Evolutionary conservation across 1,140 invertebrate genomes (phyloP).

Genomic region (Aphelenchoides besseyi): DNA sequence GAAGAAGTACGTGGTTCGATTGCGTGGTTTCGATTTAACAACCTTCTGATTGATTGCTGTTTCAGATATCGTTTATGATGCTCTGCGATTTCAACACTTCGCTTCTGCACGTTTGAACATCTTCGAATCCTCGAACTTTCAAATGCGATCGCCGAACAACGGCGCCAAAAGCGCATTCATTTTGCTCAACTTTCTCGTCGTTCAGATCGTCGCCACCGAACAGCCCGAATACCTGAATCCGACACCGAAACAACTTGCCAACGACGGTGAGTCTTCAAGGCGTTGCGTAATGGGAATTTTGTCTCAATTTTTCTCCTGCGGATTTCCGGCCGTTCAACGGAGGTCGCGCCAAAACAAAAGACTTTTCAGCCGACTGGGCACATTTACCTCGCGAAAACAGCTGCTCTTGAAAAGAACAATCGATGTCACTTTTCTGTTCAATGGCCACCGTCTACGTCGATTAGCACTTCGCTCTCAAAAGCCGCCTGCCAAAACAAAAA

Average conservation of each 20-base stretch:
- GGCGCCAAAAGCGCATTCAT: too few relatives aligned
- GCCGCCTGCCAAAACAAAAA: not conserved
- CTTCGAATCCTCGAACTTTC: too few relatives aligned
- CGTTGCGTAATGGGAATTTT: not conserved
- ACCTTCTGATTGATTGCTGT: too few relatives aligned
- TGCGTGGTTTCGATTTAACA: too few relatives aligned
- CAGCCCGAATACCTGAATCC: slow-evolving; percentile 36
- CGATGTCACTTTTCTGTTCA: not conserved
- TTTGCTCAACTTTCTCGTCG: not conserved
- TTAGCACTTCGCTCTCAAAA: not conserved
- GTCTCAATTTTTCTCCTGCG: not conserved
- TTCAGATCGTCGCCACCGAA: slow-evolving; percentile 7
- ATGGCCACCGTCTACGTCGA: not conserved
- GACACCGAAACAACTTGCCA: slow-evolving; percentile 32
- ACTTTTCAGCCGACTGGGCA: not conserved
- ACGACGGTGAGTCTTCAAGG: slow-evolving; percentile 30
- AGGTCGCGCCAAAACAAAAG: too few relatives aligned
- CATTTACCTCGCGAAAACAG: slow-evolving; percentile 17
- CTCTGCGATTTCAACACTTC: too few relatives aligned
- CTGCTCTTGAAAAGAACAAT: not conserved
- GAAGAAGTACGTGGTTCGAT: too few relatives aligned
- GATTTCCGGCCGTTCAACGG: too few relatives aligned
- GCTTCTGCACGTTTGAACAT: not conserved
- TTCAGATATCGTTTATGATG: too few relatives aligned
- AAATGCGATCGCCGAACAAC: too few relatives aligned